Conservation (phyloP, 2,888 invertebrate species). For the Timema cristinae region DNA sequence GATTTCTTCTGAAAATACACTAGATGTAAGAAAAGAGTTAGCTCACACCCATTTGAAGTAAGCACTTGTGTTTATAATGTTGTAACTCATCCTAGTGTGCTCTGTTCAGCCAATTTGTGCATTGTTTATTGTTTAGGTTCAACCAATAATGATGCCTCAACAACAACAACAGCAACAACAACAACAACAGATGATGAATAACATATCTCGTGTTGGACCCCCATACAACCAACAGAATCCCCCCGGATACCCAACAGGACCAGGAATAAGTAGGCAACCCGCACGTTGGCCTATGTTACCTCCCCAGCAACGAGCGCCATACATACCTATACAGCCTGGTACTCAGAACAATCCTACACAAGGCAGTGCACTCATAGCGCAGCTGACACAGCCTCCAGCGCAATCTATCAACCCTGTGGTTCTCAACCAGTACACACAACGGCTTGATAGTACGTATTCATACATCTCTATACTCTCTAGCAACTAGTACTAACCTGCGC, state of each 20-base stretch:
- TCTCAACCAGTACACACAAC: too few species aligned
- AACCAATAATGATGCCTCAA: slow-evolving; percentile 25
- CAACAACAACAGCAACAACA: slow-evolving; percentile 33
- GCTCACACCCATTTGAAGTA: too few species aligned
- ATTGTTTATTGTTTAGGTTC: background rate
- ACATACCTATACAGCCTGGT: slow-evolving; percentile 19
- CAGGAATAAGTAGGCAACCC: slow-evolving; percentile 50
- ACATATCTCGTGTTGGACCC: background rate
- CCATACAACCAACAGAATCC: background rate
- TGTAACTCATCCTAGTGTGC: too few species aligned
- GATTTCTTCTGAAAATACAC: too few species aligned
- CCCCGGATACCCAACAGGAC: slow-evolving; percentile 16
- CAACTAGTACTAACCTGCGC: too few species aligned
- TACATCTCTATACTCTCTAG: too few species aligned
- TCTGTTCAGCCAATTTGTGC: too few species aligned
- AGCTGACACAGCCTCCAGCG: slow-evolving; percentile 55
- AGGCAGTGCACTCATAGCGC: slow-evolving; percentile 54
- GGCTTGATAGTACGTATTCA: too few species aligned
- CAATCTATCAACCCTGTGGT: background rate
- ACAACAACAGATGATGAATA: slow-evolving; percentile 21
- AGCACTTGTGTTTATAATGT: too few species aligned
- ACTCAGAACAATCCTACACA: slow-evolving; percentile 37
- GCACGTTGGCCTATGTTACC: slow-evolving; percentile 51
- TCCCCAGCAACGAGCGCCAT: slow-evolving; percentile 30
- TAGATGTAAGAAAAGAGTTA: too few species aligned